Base-by-base conservation (phyloP, 2,113 vertebrate genomes). In the Xiphophorus couchianus region DNA sequence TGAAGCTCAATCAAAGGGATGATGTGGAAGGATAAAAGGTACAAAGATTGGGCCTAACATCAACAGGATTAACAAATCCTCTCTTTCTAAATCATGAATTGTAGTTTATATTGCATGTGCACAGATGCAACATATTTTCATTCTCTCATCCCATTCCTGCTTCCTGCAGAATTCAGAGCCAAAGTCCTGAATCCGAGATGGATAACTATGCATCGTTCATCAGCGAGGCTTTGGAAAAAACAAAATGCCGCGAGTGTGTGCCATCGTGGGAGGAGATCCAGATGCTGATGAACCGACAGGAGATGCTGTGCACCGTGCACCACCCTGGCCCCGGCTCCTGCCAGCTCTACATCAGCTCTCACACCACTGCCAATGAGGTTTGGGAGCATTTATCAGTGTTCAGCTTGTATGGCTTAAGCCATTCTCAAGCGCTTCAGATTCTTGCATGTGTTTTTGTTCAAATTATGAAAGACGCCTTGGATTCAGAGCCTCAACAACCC, bases 231-330 rank as follows among this genome's bases (percentile, higher is more conserved):
- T 89, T 99, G 91, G 90, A 94, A 37, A 97, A 96, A 89, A 98
- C 96, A 0, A 94, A 95, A 30, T 94, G 96, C 69, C 92, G 97
- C 14, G 96, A 98, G 88, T 94, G 94, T 0, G 97, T 99, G 76
- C 98, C 97, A 1, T 99, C 97, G 0, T 94, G 97, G 92, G 97
- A 97, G 17, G 98, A 99, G 94, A 97, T 99, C 91, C 95, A 96
- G 48, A 95, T 95, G 71, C 92, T 99, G 88, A 96, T 97, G 91
- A 94, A 82, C 66, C 86, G 96, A 51, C 96, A 97, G 85, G 96
- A 97, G 90, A 94, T 98, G 93, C 74, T 95, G 77, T 97, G 96
- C 86, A 96, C 94, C 0, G 95, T 97, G 75, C 95, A 97, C 90
- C 97, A 97, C 84, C 96, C 97, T 0, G 97, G 97, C 7, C 94